phyloP scores from a whole-genome alignment of 37 sponge, comb jelly and placozoan species.

The Agelas oroides region DNA sequence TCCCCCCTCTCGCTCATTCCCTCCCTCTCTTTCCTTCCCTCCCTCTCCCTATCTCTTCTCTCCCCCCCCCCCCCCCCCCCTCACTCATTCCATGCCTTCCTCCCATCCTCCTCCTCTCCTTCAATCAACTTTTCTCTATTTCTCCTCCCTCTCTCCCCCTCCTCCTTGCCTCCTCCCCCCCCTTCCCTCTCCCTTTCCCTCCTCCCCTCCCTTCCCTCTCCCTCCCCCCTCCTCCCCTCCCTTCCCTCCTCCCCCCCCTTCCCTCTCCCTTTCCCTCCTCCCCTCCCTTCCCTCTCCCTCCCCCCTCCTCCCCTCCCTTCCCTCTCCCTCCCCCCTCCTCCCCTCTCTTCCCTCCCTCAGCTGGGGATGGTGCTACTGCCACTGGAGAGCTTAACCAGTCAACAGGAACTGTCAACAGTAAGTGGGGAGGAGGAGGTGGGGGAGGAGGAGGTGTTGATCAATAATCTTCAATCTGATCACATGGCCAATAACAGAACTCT shows the following conservation, averaged over 20 bases:
- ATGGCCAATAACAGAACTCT: no score
- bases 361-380: constrained; percentile 20
- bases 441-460: neutral
- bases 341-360: neutral
- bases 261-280: no score
- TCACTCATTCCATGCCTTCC: no score
- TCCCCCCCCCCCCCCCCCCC: no score
- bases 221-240: neutral
- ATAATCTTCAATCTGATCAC: no score
- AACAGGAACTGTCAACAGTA: constrained; percentile 17
- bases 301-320: no score
- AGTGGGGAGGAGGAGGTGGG: neutral
- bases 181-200: neutral
- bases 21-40: neutral
- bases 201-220: neutral
- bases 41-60: no score
- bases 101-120: no score
- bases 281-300: no score
- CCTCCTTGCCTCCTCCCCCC: neutral
- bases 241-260: no score
- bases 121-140: neutral
- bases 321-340: no score
- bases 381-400: neutral
- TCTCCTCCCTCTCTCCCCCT: neutral
- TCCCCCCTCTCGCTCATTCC: neutral